phyloP scores from a whole-genome alignment of 2,888 invertebrate species.

The Agrochola circellaris region DNA sequence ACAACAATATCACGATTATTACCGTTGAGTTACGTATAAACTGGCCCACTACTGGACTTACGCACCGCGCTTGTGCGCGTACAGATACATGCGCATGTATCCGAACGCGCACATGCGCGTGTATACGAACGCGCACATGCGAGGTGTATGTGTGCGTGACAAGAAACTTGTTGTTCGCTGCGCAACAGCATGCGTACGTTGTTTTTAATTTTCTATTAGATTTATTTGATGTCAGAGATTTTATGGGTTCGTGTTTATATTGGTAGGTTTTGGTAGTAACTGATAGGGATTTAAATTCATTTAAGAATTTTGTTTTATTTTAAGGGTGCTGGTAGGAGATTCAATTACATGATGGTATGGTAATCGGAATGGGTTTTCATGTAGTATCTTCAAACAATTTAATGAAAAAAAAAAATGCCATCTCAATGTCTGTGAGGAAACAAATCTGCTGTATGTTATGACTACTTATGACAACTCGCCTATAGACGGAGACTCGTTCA shows the following conservation, averaged over 20 bases:
- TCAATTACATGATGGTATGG: slow-evolving; percentile 10
- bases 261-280: slow-evolving; percentile 46
- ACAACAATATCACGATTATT: slow-evolving; percentile 87
- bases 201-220: slow-evolving; percentile 69
- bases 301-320: slow-evolving; percentile 15
- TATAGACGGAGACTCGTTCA: too few species aligned
- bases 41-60: slow-evolving; percentile 88
- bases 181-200: slow-evolving; percentile 58
- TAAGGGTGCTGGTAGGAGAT: neutral
- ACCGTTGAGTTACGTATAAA: slow-evolving; percentile 89
- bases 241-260: slow-evolving; percentile 61
- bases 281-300: slow-evolving; percentile 45
- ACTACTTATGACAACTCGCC: too few species aligned
- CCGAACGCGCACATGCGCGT: neutral
- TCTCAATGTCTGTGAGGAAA: neutral
- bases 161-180: slow-evolving; percentile 70
- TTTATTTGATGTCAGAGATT: slow-evolving; percentile 67
- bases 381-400: rapidly evolving
- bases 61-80: slow-evolving; percentile 81
- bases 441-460: too few species aligned
- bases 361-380: neutral
- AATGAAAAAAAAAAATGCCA: neutral
- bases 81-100: slow-evolving; percentile 53
- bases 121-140: slow-evolving; percentile 1
- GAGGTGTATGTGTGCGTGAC: slow-evolving; percentile 56